Evolutionary conservation across 2,113 vertebrate genomes (phyloP).

Genomic region (Columbina picui): DNA sequence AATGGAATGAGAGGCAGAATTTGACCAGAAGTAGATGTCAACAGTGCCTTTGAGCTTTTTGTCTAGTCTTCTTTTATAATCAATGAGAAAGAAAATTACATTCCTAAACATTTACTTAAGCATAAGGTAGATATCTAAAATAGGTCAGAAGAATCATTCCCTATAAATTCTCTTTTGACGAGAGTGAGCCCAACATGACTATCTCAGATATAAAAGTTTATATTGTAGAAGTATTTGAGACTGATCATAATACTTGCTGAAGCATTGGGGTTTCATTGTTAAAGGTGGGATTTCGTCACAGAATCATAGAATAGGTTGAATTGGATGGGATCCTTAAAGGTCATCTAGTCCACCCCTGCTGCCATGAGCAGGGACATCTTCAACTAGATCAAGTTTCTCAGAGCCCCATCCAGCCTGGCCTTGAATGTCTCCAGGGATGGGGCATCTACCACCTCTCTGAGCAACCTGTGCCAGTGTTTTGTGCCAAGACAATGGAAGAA

Average conservation of each 20-base stretch:
- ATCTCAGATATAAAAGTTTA: neutral
- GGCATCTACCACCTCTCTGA: too few species aligned
- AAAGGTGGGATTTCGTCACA: neutral
- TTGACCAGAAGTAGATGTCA: neutral
- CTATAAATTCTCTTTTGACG: neutral
- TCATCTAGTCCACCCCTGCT: too few species aligned
- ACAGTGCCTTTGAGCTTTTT: neutral
- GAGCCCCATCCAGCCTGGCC: too few species aligned
- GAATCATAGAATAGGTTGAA: too few species aligned
- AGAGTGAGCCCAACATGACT: neutral
- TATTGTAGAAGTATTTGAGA: neutral
- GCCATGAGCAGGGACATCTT: too few species aligned
- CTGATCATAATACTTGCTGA: neutral
- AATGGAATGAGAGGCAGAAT: neutral
- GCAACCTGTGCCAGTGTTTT: neutral
- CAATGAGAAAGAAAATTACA: neutral
- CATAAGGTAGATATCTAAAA: neutral
- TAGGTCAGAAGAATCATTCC: neutral
- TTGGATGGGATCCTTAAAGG: too few species aligned
- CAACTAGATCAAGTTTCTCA: too few species aligned
- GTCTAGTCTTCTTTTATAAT: neutral
- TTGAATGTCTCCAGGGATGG: too few species aligned
- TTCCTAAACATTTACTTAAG: neutral
- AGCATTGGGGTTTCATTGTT: neutral
- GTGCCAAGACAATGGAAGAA: neutral